Evolutionary conservation across 2,888 invertebrate genomes (phyloP).

Genomic region (Nomada fabriciana): DNA sequence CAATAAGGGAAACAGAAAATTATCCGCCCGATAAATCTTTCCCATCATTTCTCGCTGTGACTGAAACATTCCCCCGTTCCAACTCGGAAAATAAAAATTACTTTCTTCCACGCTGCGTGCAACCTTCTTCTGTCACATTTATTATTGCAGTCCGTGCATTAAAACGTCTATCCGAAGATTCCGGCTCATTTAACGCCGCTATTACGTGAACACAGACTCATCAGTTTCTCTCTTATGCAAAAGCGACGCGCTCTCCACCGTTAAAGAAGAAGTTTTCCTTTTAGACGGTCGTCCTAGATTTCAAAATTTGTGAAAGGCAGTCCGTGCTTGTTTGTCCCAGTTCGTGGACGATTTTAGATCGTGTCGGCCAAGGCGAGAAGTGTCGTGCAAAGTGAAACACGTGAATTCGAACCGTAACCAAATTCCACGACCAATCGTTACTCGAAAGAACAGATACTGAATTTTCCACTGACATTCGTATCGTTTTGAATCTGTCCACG

Average conservation of each 20-base stretch:
- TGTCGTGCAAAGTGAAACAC: conserved; percentile 10
- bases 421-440: conserved; percentile 15
- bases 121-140: neutral
- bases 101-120: neutral
- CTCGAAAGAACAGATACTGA: neutral
- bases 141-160: neutral
- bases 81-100: neutral
- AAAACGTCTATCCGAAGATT: neutral
- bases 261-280: conserved; percentile 52
- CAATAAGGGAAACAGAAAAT: neutral
- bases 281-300: conserved; percentile 56
- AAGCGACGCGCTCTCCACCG: conserved; percentile 6
- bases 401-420: conserved; percentile 18
- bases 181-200: conserved; percentile 13
- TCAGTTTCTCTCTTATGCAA: conserved; percentile 40
- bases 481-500: conserved; percentile 23
- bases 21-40: neutral
- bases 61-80: neutral
- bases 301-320: conserved; percentile 54
- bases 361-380: conserved; percentile 23
- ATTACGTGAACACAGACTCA: conserved; percentile 13
- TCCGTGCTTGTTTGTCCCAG: conserved; percentile 54
- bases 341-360: conserved; percentile 49
- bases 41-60: too few relatives aligned
- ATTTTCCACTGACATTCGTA: conserved; percentile 17